Evolutionary conservation across 1,140 invertebrate species (phyloP), one percentile per base, ranked within the genome.

Genomic region (Parasteatoda tepidariorum): DNA sequence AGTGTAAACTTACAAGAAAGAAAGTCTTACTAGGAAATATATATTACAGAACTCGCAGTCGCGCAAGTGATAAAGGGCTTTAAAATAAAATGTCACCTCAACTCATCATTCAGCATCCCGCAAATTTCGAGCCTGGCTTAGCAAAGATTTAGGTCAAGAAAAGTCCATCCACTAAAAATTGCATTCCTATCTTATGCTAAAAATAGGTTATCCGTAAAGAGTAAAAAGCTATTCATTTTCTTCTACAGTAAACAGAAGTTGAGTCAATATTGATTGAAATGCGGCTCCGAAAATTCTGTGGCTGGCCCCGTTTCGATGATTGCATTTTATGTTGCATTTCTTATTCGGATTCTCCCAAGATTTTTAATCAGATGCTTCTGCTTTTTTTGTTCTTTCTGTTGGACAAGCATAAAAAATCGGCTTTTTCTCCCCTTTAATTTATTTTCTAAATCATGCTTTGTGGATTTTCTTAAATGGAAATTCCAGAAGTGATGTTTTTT

Each of bases 211-310:
- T 22, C 30, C 22, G 34, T 71, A 33, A 38, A 67, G 33, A 48
- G n/a, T n/a, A 67, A 41, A 66, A 67, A 22, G 38, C n/a, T 7
- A 38, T 67, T n/a, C 6, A 38, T 71, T 55, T 30, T 71, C 28
- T 41, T 70, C 13, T 54, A 55, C 24, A 71, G 41, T 71, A 71
- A 71, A 71, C 68, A 71, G 34, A 26, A 33, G 28, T 41, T 6
- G 22, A 71, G 68, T 71, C 41, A 55, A 55, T 71, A 71, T 71
- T 71, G 68, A 71, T 71, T 71, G 68, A 71, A 30, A 22, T 13
- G 4, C 18, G 68, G 68, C 48, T 71, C 48, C 68, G 18, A 48
- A 18, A 13, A 13, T 48, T 48, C 38, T 48, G 38, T 18, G 38
- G 38, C 18, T 48, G 38, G 38, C 38, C 38, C 38, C 18, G 18